Percentiles rank a stretch among this genome's conserved stretches.
Evolutionary conservation across 2,113 vertebrate species (phyloP).

Genomic region (Rhea pennata): DNA sequence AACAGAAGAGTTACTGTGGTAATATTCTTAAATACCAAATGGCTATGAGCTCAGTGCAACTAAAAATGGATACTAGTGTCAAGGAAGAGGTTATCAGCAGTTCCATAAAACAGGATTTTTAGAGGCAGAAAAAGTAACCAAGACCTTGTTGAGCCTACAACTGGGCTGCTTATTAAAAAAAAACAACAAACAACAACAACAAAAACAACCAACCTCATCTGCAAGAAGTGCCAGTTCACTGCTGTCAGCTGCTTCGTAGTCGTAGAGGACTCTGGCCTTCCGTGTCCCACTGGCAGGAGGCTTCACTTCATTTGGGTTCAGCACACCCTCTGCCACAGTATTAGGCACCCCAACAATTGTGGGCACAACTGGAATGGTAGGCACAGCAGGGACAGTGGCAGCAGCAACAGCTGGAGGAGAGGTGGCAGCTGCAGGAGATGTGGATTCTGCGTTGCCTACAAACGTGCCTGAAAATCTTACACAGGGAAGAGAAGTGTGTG

Average conservation of each 20-base stretch:
- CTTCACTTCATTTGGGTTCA: conserved; percentile 89
- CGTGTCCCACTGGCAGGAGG: conserved; percentile 90
- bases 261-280: conserved; percentile 93
- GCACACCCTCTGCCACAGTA: conserved; percentile 73
- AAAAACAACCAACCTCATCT: conserved; percentile 86
- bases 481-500: neutral
- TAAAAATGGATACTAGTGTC: neutral
- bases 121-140: neutral
- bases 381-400: conserved; percentile 63
- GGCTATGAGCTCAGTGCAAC: neutral
- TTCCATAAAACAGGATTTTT: neutral
- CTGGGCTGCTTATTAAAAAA: neutral
- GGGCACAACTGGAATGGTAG: conserved; percentile 76
- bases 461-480: conserved; percentile 90
- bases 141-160: neutral
- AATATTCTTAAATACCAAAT: neutral
- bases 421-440: conserved; percentile 65
- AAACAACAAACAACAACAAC: no score
- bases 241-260: conserved; percentile 94
- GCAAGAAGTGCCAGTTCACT: conserved; percentile 92
- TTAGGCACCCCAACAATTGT: conserved; percentile 59
- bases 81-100: neutral
- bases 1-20: neutral
- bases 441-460: conserved; percentile 77
- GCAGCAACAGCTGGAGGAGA: conserved; percentile 65